phyloP scores from a whole-genome alignment of 2,113 vertebrate genomes.

The Pteruthius melanotis region DNA sequence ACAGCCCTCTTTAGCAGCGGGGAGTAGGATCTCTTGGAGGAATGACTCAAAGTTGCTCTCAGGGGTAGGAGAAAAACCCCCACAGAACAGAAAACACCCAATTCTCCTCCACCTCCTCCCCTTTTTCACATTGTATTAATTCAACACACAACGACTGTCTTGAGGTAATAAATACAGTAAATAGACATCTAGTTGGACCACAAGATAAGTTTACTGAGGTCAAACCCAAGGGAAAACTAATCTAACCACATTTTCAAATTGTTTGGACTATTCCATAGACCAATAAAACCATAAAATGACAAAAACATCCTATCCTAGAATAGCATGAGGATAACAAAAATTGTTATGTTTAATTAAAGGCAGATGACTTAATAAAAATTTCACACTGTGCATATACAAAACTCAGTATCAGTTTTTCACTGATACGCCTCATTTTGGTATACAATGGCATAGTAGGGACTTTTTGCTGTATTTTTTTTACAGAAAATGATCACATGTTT shows the following conservation, averaged over 20 bases:
- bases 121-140: neutral
- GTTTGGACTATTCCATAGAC: conserved; percentile 45
- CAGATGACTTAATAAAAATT: conserved; percentile 38
- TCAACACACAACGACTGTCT: neutral
- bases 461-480: neutral
- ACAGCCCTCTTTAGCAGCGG: conserved; percentile 55
- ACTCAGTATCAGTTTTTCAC: neutral
- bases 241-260: conserved; percentile 47
- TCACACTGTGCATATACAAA: neutral
- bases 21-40: conserved; percentile 43
- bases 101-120: neutral
- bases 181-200: neutral
- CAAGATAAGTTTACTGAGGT: conserved; percentile 60
- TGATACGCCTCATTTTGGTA: too few relatives aligned
- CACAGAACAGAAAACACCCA: neutral
- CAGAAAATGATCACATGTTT: neutral
- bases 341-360: conserved; percentile 28
- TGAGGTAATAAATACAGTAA: neutral
- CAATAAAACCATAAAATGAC: conserved; percentile 54
- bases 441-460: too few relatives aligned
- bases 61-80: neutral
- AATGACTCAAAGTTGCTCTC: conserved; percentile 69
- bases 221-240: conserved; percentile 46
- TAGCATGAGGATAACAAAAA: conserved; percentile 25
- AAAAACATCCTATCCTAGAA: conserved; percentile 60